phyloP scores from a whole-genome alignment of 2,113 vertebrate species.

The Grantiella picta region DNA sequence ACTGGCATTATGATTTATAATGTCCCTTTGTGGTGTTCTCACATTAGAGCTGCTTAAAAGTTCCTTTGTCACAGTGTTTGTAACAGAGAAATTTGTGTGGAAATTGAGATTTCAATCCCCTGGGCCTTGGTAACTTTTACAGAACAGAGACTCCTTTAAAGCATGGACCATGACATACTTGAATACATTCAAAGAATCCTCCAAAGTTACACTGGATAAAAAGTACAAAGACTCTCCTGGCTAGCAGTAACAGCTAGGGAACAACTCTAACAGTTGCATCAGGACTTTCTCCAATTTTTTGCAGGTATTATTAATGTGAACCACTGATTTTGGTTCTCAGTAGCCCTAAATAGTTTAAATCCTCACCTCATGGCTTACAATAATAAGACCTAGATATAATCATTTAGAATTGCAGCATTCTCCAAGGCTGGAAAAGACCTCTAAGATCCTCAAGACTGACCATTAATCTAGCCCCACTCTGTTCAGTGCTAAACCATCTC shows the following conservation, averaged over 20 bases:
- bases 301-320: not conserved
- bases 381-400: not conserved
- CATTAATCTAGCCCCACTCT: not conserved
- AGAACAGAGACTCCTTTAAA: not conserved
- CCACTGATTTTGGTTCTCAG: not conserved
- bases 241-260: not conserved
- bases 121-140: not conserved
- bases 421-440: not conserved
- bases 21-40: not conserved
- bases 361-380: not conserved
- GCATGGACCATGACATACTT: not conserved
- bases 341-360: not conserved
- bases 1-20: not conserved
- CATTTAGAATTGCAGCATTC: not conserved
- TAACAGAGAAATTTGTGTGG: not conserved
- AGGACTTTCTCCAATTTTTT: not conserved
- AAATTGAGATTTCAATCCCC: not conserved
- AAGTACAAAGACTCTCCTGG: not conserved
- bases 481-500: not conserved
- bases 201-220: not conserved
- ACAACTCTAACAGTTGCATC: not conserved
- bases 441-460: not conserved
- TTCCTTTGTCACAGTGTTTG: not conserved
- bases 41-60: not conserved
- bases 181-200: not conserved